These are phyloP conservation scores for Imbricaverruca yamaguchii DNA, from an alignment of 2,888 invertebrate species.

Conservation along the genomic window DNA sequence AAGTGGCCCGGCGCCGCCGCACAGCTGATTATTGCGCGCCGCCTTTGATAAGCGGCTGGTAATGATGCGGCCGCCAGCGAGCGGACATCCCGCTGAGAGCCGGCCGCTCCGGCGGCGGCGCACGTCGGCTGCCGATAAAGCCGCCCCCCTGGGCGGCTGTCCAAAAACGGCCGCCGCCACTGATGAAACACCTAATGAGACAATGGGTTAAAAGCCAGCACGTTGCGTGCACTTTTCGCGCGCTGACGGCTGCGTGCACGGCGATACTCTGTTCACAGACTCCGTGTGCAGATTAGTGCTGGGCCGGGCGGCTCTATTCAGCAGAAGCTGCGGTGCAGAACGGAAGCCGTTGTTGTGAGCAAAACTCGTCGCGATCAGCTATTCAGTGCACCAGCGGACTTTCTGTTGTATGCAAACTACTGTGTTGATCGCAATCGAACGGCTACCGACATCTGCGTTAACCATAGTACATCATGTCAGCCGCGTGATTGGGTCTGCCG, in stretches of 20 bases:
- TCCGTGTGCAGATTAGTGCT: too few species aligned
- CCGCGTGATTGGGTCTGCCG: too few species aligned
- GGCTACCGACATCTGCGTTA: too few species aligned
- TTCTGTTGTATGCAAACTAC: too few species aligned
- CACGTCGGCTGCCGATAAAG: neutral
- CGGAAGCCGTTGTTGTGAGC: too few species aligned
- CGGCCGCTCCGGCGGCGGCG: neutral
- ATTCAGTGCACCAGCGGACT: too few species aligned
- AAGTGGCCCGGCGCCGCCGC: neutral
- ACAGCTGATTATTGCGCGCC: neutral
- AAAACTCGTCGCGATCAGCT: too few species aligned
- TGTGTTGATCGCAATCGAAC: too few species aligned
- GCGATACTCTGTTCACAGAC: too few species aligned
- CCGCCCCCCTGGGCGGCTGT: neutral
- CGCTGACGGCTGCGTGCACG: neutral
- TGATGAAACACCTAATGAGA: constrained; percentile 7
- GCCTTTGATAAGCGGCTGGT: constrained; percentile 11
- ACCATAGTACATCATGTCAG: too few species aligned
- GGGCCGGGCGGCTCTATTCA: too few species aligned
- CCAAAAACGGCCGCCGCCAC: neutral
- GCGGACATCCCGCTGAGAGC: neutral
- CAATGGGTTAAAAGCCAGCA: neutral
- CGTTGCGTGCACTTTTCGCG: neutral
- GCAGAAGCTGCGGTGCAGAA: too few species aligned
- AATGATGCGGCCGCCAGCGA: neutral